Evolutionary conservation across 2,797 vertebrate genomes (phyloP).

Genomic region (Coluber constrictor): DNA sequence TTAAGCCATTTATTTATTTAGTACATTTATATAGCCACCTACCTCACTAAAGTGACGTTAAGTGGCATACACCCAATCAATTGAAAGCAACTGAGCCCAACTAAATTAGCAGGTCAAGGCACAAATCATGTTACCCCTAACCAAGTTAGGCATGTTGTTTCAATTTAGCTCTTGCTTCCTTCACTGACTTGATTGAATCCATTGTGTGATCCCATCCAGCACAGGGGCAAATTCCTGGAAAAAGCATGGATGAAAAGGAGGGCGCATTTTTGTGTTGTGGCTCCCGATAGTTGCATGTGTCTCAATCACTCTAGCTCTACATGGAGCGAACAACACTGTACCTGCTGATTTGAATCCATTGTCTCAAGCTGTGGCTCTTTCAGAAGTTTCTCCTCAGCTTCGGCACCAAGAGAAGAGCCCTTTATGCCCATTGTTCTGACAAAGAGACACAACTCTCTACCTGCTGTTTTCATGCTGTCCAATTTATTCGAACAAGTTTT

Average conservation of each 20-base stretch:
- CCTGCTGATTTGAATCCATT: background rate
- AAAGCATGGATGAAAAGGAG: background rate
- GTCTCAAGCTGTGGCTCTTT: background rate
- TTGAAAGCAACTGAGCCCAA: background rate
- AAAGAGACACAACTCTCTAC: background rate
- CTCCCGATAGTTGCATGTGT: background rate
- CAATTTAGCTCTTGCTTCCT: background rate
- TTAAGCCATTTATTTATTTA: background rate
- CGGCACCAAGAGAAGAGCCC: background rate
- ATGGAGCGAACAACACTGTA: background rate
- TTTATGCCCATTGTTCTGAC: background rate
- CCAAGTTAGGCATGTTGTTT: background rate
- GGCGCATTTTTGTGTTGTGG: background rate
- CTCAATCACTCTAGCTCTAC: background rate
- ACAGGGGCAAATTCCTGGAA: background rate
- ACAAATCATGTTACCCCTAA: background rate
- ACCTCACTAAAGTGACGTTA: background rate
- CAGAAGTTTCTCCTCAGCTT: background rate
- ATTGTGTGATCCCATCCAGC: background rate
- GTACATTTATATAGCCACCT: background rate
- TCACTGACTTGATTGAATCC: background rate
- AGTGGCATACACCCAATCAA: background rate
- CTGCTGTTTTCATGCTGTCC: background rate
- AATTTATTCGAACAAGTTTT: background rate
- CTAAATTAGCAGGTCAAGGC: background rate